Conservation (phyloP, 2,888 invertebrate genomes). For the Polydrusus cervinus region DNA sequence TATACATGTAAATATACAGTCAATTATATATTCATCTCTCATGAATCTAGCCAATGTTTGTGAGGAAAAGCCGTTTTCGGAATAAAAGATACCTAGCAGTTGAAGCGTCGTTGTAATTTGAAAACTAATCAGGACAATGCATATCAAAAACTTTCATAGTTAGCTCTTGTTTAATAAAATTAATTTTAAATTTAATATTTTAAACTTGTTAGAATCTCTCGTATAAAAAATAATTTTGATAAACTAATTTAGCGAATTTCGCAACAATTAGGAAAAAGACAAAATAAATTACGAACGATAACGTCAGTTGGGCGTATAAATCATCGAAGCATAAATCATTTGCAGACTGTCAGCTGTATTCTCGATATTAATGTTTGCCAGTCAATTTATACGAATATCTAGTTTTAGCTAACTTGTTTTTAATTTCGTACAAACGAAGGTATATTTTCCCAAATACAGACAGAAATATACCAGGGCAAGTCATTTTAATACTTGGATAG, state of each 20-base stretch:
- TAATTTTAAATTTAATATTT: no score
- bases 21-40: no score
- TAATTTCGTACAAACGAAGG: neutral
- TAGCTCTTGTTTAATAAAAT: no score
- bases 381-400: conserved; percentile 24
- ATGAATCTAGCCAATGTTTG: no score
- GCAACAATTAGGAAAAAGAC: conserved; percentile 20
- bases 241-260: conserved; percentile 2
- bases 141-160: no score
- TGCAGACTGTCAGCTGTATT: conserved; percentile 26
- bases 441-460: neutral
- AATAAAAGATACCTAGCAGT: no score
- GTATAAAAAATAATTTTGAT: neutral
- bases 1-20: no score
- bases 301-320: conserved; percentile 25
- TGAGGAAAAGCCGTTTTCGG: no score
- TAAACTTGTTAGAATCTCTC: neutral
- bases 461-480: no score
- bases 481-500: no score
- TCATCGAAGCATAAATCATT: conserved; percentile 25
- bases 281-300: conserved; percentile 34
- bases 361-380: conserved; percentile 23
- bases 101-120: no score
- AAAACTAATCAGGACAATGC: no score
- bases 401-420: conserved; percentile 13